Evolutionary conservation across 2,113 vertebrate genomes (phyloP).

Genomic region (Psittacula cyanocephala): DNA sequence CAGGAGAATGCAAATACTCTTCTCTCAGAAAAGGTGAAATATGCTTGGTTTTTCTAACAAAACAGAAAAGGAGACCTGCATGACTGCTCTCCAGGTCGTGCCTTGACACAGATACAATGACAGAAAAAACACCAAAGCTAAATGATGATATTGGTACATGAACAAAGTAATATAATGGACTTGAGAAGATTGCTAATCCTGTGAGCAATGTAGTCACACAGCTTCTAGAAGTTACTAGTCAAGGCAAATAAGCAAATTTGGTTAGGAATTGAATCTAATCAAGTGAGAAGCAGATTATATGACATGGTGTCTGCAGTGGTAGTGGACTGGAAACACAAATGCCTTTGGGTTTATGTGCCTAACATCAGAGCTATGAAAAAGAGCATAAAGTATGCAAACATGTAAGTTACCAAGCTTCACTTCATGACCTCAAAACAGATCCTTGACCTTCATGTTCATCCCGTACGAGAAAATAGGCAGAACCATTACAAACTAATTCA

Average conservation of each 20-base stretch:
- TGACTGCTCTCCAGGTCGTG: background rate
- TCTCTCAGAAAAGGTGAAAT: background rate
- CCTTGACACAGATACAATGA: fast-evolving
- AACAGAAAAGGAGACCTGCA: background rate
- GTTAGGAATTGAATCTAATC: background rate
- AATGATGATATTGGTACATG: background rate
- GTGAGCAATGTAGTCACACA: background rate
- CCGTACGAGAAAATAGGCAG: background rate
- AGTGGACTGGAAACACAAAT: background rate
- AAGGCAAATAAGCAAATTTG: background rate
- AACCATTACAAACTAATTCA: background rate
- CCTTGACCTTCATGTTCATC: background rate
- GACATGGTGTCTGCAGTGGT: background rate
- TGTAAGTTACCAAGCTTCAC: background rate
- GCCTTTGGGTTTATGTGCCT: background rate
- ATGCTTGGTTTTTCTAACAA: background rate
- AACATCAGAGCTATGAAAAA: background rate
- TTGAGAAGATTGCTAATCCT: background rate
- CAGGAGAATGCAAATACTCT: background rate
- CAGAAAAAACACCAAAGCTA: background rate
- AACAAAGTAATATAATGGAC: background rate
- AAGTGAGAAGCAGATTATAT: background rate
- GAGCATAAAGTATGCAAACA: background rate
- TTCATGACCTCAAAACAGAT: background rate
- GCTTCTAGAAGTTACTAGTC: background rate